phyloP scores from a whole-genome alignment of 2,888 invertebrate genomes.

The Xestia rhomboidea region DNA sequence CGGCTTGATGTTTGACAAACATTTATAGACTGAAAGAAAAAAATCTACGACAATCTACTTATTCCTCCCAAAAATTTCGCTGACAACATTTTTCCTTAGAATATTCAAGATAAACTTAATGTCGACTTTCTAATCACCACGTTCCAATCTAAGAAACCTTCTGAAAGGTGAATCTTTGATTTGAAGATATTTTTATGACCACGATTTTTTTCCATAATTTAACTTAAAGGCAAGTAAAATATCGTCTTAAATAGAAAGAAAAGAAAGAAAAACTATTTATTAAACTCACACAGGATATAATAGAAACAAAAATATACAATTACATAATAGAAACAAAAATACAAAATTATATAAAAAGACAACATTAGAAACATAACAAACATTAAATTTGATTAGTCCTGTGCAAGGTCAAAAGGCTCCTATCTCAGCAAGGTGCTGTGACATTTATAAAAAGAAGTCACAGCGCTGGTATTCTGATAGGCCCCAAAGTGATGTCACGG shows the following conservation, averaged over 20 bases:
- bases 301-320: too few relatives aligned
- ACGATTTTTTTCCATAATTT: background rate
- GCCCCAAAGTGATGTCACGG: too few relatives aligned
- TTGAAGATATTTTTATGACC: background rate
- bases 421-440: too few relatives aligned
- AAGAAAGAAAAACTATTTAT: too few relatives aligned
- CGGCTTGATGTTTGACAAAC: background rate
- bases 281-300: too few relatives aligned
- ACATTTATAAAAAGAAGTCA: too few relatives aligned
- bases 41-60: background rate
- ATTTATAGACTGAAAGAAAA: background rate
- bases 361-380: too few relatives aligned
- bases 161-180: background rate
- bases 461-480: too few relatives aligned
- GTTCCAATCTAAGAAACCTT: constrained; percentile 18
- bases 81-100: background rate
- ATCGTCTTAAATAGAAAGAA: background rate
- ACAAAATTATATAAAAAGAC: too few relatives aligned
- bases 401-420: too few relatives aligned
- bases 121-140: constrained; percentile 23
- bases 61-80: background rate
- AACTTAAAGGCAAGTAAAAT: background rate
- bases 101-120: constrained; percentile 10
- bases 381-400: too few relatives aligned
- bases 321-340: too few relatives aligned